Conservation (phyloP, 2,888 invertebrate genomes). For the Tenthredo amoena region DNA sequence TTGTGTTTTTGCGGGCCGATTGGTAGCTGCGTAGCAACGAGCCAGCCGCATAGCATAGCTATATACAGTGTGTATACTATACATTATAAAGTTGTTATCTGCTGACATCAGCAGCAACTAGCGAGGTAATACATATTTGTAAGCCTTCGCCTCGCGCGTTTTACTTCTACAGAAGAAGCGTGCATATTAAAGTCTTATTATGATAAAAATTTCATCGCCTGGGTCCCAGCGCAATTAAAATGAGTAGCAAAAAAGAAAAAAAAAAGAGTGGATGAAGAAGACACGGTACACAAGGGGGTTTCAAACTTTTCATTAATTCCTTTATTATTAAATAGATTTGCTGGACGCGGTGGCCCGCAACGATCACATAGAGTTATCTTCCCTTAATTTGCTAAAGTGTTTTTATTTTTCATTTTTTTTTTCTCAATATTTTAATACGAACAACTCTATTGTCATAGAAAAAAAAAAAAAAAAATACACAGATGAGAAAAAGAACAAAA, state of each 20-base stretch:
- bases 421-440: constrained; percentile 8
- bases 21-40: constrained; percentile 18
- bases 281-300: not conserved
- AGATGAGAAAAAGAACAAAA: not conserved
- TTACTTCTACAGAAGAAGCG: not conserved
- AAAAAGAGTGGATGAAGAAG: not conserved
- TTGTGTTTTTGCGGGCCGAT: constrained; percentile 8
- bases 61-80: not conserved
- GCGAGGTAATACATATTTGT: constrained; percentile 16
- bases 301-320: constrained; percentile 50
- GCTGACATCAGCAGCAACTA: constrained; percentile 44
- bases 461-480: not conserved
- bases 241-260: not conserved
- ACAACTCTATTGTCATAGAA: constrained; percentile 35
- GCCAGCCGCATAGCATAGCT: constrained; percentile 4
- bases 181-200: not conserved
- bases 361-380: constrained; percentile 52
- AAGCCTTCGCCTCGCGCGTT: not conserved
- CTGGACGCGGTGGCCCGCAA: constrained; percentile 32
- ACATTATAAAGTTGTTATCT: constrained; percentile 48
- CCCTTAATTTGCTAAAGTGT: constrained; percentile 35
- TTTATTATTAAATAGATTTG: constrained; percentile 52
- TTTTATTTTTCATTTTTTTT: not conserved
- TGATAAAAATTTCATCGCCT: not conserved
- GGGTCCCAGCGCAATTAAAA: not conserved